Conservation (phyloP, 2,797 vertebrate species). For the Hippoglossus hippoglossus region DNA sequence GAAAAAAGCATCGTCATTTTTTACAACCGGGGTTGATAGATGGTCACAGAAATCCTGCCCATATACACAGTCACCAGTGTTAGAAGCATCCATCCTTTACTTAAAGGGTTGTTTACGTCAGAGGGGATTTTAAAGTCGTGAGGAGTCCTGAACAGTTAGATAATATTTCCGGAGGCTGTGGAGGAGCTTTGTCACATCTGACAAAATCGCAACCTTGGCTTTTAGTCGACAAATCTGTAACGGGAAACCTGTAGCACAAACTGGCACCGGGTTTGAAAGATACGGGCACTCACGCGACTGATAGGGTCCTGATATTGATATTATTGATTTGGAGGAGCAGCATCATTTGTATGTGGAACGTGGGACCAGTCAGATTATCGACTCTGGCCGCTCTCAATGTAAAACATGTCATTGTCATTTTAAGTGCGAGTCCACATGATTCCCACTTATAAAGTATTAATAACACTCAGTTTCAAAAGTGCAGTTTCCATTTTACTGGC, state of each 20-base stretch:
- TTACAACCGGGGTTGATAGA: constrained; percentile 23
- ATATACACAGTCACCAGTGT: not conserved
- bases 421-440: not conserved
- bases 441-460: not conserved
- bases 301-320: constrained; percentile 3
- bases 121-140: constrained; percentile 1
- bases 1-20: constrained; percentile 18
- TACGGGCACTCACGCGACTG: not conserved
- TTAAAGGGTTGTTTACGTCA: not conserved
- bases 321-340: not conserved
- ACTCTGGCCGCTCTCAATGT: not conserved
- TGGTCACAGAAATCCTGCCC: constrained; percentile 8
- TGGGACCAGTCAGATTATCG: not conserved
- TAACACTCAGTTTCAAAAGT: not conserved
- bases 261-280: constrained; percentile 7
- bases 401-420: not conserved
- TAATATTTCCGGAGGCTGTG: not conserved
- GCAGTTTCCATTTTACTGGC: no score
- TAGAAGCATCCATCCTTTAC: constrained; percentile 8
- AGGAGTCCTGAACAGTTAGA: not conserved
- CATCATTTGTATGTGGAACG: no score
- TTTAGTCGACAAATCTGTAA: not conserved
- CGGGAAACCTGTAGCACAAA: not conserved
- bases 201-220: not conserved
- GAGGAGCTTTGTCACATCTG: constrained; percentile 3